Base-by-base conservation (phyloP, 2,888 invertebrate species). In the Papilio protenor region DNA sequence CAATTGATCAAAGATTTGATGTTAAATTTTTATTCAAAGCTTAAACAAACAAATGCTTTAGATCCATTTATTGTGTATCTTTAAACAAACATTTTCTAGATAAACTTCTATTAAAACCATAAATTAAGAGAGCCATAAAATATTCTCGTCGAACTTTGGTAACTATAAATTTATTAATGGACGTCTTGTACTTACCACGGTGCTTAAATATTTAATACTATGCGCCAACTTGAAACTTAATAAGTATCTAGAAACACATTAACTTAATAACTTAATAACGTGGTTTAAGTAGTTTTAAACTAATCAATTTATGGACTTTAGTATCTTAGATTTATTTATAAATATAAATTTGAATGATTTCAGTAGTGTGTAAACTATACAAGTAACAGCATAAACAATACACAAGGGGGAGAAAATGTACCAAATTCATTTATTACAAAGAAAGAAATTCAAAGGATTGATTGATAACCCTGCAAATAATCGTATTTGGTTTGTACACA, bases 91-190 rank as follows among this genome's bases (percentile, higher is more conserved):
- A 33, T 40, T 52, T 52, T 52, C 52, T 52, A 6, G 16, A 10
- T 40, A 23, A 64, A 64, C 21, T 33, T n/a, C 40, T 66, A 16
- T 4, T 66, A 66, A 64, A 1, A 59, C 33, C 5, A 10, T 64
- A 64, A 66, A 40, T 66, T 66, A n/a, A 40, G 18, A 40, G n/a
- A 40, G n/a, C 40, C 40, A 66, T 66, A 66, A 66, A 64, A n/a
- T 66, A 18, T 66, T 66, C 40, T 66, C 40, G 10, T n/a, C 33
- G 10, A 66, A 66, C 40, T 66, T 66, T 40, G 18, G 40, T 66
- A 18, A 66, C 66, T 40, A n/a, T 66, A 66, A 66, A 66, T 66
- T 66, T 66, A 66, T 66, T 66, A 66, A 40, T 66, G 66, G 66
- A 18, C 18, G 64, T 64, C 66, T 23, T 61, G 18, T 66, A 66